A percentile compares a stretch with the other conserved stretches of the same genome.
These are phyloP conservation scores for Sinosuthora webbiana DNA, from an alignment of 2,113 vertebrate genomes.

Conservation along the genomic window DNA sequence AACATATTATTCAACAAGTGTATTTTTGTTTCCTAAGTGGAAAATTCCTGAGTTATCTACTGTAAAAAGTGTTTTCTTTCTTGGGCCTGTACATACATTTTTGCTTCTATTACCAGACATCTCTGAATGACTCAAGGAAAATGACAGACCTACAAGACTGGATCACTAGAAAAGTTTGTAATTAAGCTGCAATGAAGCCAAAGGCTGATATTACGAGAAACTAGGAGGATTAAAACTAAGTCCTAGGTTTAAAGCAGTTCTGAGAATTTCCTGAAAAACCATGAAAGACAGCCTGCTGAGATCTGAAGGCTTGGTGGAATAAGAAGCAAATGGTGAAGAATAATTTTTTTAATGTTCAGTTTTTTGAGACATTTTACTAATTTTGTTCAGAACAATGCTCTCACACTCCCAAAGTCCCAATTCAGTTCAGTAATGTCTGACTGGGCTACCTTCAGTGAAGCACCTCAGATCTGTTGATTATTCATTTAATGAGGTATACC, in stretches of 20 bases:
- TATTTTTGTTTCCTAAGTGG: not conserved
- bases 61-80: not conserved
- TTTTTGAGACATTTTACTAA: not conserved
- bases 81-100: not conserved
- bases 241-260: not conserved
- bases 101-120: not conserved
- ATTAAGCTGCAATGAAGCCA: not conserved
- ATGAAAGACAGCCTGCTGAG: not conserved
- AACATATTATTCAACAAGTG: not conserved
- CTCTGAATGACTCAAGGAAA: not conserved
- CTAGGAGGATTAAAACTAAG: not conserved
- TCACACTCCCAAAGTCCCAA: not conserved
- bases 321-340: not conserved
- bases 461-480: not conserved
- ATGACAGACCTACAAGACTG: not conserved
- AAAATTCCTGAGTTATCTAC: not conserved
- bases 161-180: not conserved
- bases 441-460: not conserved
- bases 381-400: not conserved
- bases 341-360: not conserved
- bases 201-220: not conserved
- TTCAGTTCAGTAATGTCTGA: not conserved
- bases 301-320: not conserved
- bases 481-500: not conserved
- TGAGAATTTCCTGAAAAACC: not conserved